Evolutionary conservation across 2,888 invertebrate genomes (phyloP).

Genomic region (Campoplex capitator): DNA sequence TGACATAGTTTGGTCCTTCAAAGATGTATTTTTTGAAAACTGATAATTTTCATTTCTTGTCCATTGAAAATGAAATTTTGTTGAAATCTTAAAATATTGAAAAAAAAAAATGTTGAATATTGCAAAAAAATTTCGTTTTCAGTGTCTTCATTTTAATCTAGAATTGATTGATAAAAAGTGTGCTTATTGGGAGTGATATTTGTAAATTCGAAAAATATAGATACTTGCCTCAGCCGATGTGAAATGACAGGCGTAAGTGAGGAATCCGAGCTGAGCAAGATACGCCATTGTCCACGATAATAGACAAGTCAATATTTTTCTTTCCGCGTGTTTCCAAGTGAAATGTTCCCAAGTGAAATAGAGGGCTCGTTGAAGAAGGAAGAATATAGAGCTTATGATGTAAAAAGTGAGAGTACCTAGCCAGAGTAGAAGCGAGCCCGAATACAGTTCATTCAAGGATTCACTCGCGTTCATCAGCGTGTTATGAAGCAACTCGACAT

Average conservation of each 20-base stretch:
- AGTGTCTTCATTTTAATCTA: too few species aligned
- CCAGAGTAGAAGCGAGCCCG: slow-evolving; percentile 79
- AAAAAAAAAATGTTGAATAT: too few species aligned
- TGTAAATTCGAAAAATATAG: neutral
- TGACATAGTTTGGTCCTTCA: neutral
- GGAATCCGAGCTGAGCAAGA: slow-evolving; percentile 74
- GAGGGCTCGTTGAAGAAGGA: slow-evolving; percentile 72
- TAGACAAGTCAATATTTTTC: slow-evolving; percentile 69
- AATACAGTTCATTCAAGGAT: slow-evolving; percentile 74
- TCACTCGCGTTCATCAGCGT: slow-evolving; percentile 77
- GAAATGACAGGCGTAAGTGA: slow-evolving; percentile 77
- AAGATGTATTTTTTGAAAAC: neutral
- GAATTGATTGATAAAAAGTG: too few species aligned
- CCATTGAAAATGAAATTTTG: too few species aligned
- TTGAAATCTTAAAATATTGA: too few species aligned
- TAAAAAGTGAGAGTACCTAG: slow-evolving; percentile 78
- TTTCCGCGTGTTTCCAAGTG: neutral
- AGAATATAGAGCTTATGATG: slow-evolving; percentile 77
- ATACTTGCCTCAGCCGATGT: slow-evolving; percentile 75
- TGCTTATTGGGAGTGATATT: neutral
- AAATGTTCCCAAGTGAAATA: neutral
- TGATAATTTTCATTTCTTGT: too few species aligned
- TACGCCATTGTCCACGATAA: slow-evolving; percentile 75
- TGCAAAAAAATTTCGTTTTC: too few species aligned
- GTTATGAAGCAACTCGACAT: slow-evolving; percentile 77